phyloP scores from a whole-genome alignment of 2,797 vertebrate genomes.

The Gymnocypris eckloni region DNA sequence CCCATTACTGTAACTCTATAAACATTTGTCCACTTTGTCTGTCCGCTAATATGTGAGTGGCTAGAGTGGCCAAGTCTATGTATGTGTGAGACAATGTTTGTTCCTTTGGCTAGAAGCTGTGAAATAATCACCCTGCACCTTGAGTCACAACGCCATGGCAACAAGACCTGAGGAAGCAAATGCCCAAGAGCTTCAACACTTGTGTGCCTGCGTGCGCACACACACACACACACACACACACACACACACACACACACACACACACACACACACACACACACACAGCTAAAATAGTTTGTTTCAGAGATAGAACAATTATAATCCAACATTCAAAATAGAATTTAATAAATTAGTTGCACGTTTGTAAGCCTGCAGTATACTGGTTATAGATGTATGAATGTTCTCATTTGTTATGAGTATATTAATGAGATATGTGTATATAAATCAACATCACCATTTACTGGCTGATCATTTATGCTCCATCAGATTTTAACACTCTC shows the following conservation, averaged over 20 bases:
- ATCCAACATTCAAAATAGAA: not conserved
- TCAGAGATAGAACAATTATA: constrained; percentile 1
- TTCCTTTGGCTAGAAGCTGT: constrained; percentile 78
- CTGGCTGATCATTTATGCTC: constrained; percentile 15
- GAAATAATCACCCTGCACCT: constrained; percentile 82
- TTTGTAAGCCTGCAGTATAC: not conserved
- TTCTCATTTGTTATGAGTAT: constrained; percentile 15
- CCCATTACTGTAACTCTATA: not conserved
- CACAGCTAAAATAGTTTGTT: constrained; percentile 19
- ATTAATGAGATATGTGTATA: constrained; percentile 9
- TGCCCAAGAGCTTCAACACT: constrained; percentile 58
- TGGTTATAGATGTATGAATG: constrained; percentile 8
- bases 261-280: constrained; percentile 61
- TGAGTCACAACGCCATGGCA: constrained; percentile 74
- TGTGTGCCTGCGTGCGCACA: not conserved
- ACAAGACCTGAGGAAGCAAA: constrained; percentile 71
- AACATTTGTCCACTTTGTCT: not conserved
- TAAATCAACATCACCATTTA: constrained; percentile 28
- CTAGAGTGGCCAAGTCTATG: not conserved
- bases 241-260: constrained; percentile 49
- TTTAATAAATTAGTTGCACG: not conserved
- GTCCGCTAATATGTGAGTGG: constrained; percentile 27
- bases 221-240: constrained; percentile 56
- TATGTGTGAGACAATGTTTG: constrained; percentile 41
- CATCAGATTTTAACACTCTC: constrained; percentile 17